Conservation (phyloP, 2,113 vertebrate species). For the Hippocampus abdominalis region DNA sequence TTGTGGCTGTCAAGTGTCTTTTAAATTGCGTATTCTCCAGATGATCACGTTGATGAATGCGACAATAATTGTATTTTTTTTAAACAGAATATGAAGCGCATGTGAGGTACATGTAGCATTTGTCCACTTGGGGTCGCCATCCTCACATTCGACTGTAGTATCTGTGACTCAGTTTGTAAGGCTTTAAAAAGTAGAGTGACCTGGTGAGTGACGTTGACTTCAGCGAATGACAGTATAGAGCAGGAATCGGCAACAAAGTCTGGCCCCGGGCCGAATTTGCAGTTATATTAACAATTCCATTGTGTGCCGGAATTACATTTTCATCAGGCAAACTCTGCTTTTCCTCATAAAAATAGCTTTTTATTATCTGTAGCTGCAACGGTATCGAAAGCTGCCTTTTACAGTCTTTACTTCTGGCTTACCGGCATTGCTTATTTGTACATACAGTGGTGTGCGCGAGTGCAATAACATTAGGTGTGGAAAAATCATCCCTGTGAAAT, state of each 20-base stretch:
- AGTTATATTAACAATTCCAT: too few species aligned
- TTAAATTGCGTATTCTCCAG: neutral
- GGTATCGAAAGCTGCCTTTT: neutral
- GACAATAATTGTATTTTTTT: too few species aligned
- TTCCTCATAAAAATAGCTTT: too few species aligned
- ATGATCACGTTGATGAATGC: neutral
- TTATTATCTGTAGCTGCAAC: too few species aligned
- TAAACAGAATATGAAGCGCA: neutral
- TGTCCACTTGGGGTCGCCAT: neutral
- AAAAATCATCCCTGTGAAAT: neutral
- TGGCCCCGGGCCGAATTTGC: too few species aligned
- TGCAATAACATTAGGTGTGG: neutral
- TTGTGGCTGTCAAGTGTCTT: neutral
- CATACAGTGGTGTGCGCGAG: neutral
- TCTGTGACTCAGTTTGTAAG: neutral
- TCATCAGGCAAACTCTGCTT: too few species aligned
- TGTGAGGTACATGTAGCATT: neutral
- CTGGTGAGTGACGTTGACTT: neutral
- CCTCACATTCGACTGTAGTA: neutral
- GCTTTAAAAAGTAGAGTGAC: neutral
- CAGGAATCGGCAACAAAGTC: too few species aligned
- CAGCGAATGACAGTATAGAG: neutral
- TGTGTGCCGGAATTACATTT: too few species aligned
- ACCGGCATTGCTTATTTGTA: neutral
- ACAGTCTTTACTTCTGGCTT: neutral